Conservation (phyloP, 1,140 invertebrate genomes). For the Pseudomyrmex sp. region DNA sequence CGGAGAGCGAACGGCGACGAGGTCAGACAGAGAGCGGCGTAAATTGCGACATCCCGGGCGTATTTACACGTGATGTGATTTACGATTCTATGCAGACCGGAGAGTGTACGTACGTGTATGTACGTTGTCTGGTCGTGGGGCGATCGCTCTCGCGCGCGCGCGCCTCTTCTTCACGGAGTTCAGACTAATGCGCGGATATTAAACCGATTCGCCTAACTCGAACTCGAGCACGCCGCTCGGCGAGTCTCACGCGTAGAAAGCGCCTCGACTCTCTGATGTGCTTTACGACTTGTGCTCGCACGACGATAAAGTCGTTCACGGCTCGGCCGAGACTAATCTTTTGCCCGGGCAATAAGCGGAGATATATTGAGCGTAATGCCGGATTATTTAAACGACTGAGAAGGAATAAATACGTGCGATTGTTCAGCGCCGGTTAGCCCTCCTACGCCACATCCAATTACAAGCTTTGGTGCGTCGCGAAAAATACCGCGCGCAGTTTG, state of each 20-base stretch:
- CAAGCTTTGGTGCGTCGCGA: background rate
- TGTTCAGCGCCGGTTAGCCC: slow-evolving; percentile 7
- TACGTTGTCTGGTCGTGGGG: background rate
- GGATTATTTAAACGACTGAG: slow-evolving; percentile 26
- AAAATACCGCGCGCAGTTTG: background rate
- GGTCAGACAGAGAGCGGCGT: slow-evolving; percentile 18
- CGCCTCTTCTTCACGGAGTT: slow-evolving; percentile 40
- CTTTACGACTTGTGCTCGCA: slow-evolving; percentile 50
- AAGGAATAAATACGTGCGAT: slow-evolving; percentile 14
- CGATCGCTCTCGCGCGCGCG: slow-evolving; percentile 26
- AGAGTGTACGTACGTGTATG: background rate
- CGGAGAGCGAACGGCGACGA: slow-evolving; percentile 22
- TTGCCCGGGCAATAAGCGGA: background rate
- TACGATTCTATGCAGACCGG: slow-evolving; percentile 40
- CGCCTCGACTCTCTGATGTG: slow-evolving; percentile 26
- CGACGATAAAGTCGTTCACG: slow-evolving; percentile 59
- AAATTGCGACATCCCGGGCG: slow-evolving; percentile 25
- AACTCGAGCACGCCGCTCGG: slow-evolving; percentile 23
- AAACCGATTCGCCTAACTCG: slow-evolving; percentile 47
- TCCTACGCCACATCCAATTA: slow-evolving; percentile 1
- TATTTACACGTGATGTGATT: slow-evolving; percentile 51
- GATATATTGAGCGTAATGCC: slow-evolving; percentile 16
- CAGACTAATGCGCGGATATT: slow-evolving; percentile 54
- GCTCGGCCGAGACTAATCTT: slow-evolving; percentile 50
- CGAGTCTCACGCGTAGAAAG: slow-evolving; percentile 38